Conservation (phyloP, 1,140 invertebrate genomes). For the Calliphora vicina region DNA sequence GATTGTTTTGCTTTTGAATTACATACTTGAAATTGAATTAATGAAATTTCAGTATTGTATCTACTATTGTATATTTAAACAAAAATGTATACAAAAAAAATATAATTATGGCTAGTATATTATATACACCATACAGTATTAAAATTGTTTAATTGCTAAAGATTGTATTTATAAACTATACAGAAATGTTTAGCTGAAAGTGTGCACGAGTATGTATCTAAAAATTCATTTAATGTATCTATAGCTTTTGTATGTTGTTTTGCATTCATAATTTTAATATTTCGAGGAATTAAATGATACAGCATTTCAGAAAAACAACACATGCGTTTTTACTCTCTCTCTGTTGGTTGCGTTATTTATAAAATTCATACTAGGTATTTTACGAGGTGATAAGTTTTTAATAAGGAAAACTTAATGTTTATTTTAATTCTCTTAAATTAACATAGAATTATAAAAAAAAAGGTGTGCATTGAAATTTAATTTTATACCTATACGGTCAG, state of each 20-base stretch:
- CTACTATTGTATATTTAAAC: too few species aligned
- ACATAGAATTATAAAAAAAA: not conserved
- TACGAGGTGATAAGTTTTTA: not conserved
- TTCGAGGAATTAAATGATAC: constrained; percentile 7
- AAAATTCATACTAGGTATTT: not conserved
- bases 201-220: too few species aligned
- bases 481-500: too few species aligned
- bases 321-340: not conserved
- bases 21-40: too few species aligned
- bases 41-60: too few species aligned
- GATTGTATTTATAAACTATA: too few species aligned
- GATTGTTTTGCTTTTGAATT: not conserved
- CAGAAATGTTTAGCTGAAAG: too few species aligned
- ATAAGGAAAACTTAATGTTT: not conserved
- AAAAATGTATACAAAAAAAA: too few species aligned
- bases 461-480: constrained; percentile 8
- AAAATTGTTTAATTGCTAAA: too few species aligned
- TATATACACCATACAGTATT: too few species aligned
- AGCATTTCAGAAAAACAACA: not conserved
- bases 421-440: not conserved
- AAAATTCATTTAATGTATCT: too few species aligned
- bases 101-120: too few species aligned
- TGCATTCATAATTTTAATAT: constrained; percentile 11
- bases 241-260: not conserved
- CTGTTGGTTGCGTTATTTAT: not conserved